Evolutionary conservation across 2,888 invertebrate species (phyloP).

Genomic region (Stenodema calcarata): DNA sequence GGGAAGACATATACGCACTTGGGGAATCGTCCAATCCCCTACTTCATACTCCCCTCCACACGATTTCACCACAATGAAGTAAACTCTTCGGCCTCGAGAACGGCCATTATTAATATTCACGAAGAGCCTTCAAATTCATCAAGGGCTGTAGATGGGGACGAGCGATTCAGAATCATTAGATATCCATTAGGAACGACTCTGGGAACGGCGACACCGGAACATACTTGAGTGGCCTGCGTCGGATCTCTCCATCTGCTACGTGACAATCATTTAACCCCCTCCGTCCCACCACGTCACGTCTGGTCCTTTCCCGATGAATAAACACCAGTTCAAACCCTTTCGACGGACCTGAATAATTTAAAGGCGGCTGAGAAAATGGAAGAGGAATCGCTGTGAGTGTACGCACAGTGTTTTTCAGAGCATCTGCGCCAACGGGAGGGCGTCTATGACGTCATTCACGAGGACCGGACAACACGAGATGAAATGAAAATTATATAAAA

Average conservation of each 20-base stretch:
- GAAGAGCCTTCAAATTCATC: background rate
- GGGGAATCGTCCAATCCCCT: too few species aligned
- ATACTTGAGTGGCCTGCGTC: slow-evolving; percentile 7
- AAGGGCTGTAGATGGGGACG: background rate
- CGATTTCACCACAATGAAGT: too few species aligned
- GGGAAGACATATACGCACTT: too few species aligned
- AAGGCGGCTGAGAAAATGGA: background rate
- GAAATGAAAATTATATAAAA: too few species aligned
- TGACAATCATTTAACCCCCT: background rate
- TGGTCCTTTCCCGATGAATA: background rate
- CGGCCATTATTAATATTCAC: background rate
- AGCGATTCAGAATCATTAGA: background rate
- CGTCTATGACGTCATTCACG: too few species aligned
- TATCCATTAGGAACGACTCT: slow-evolving; percentile 1
- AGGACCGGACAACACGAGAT: too few species aligned
- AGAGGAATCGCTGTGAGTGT: background rate
- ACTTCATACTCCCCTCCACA: too few species aligned
- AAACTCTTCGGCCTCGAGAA: background rate
- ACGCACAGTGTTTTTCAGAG: background rate
- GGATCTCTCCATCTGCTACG: background rate
- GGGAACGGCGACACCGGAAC: slow-evolving; percentile 16
- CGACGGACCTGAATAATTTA: slow-evolving; percentile 1
- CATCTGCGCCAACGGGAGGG: background rate
- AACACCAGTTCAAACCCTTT: slow-evolving; percentile 1
- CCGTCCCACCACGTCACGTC: background rate